Evolutionary conservation across 2,888 invertebrate species (phyloP), one percentile per base, ranked within the genome.

Genomic region (Spicauda simplicius): DNA sequence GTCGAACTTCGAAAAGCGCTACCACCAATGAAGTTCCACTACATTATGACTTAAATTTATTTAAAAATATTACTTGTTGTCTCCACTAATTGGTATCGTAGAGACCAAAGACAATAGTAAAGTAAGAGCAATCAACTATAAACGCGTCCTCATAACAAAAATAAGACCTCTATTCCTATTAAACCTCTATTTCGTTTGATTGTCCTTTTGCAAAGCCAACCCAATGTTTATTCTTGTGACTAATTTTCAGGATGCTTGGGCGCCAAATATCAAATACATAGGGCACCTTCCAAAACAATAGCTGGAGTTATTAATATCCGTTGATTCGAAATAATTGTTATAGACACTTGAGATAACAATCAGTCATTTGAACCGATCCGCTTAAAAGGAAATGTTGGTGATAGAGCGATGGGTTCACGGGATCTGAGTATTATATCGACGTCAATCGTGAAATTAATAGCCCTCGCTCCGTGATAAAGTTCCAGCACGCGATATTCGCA

Each of bases 381-480:
- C 20, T 30, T 48, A 54, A 33, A 41, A n/a, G 54, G 33, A 55
- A 66, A 66, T 53, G 25, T 25, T 25, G 5, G 48, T 66, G 55
- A 63, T 45, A 14, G 45, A 30, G 53, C 54, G 45, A 54, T 62
- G 41, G 19, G 52, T 61, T 37, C 19, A 37, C 53, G 11, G 33
- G 54, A 54, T 25, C 54, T 14, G 37, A 66, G 58, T 30, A 30
- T 52, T 65, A 54, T 30, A 45, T 66, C 54, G 65, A 33, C 48
- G 59, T 59, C 59, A 59, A 59, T 65, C 59, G 54, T 45, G 33
- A 54, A 54, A 65, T 65, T 65, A 65, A 65, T 65, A 59, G 59
- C 14, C 19, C 30, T 50, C n/a, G 45, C 45, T 48, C 16, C 16
- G 11, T 48, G 54, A 66, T 66, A 58, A 41, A 53, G 45, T 20